Evolutionary conservation across 2,113 vertebrate genomes (phyloP).

Genomic region (Perognathus longimembris): DNA sequence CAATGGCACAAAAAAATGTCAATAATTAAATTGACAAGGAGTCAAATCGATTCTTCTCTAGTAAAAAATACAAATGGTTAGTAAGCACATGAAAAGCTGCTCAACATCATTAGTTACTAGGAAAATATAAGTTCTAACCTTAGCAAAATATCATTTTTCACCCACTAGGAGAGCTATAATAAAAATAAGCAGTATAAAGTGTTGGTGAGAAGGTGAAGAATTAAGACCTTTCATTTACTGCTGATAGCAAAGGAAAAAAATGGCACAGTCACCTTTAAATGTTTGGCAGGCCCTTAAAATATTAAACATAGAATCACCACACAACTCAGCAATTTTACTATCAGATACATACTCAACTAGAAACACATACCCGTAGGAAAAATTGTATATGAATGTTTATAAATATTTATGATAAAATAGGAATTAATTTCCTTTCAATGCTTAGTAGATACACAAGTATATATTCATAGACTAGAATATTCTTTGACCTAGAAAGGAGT

Average conservation of each 20-base stretch:
- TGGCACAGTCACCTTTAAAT: not conserved
- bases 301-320: not conserved
- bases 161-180: not conserved
- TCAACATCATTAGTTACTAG: slow-evolving; percentile 6
- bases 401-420: not conserved
- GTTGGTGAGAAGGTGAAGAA: not conserved
- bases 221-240: not conserved
- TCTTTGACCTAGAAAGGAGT: not conserved
- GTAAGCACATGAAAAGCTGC: not conserved
- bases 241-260: not conserved
- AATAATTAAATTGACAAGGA: slow-evolving; percentile 6
- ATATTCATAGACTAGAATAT: not conserved
- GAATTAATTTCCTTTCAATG: not conserved
- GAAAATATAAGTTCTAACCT: not conserved
- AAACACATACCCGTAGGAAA: slow-evolving; percentile 13
- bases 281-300: not conserved
- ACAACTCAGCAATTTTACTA: not conserved
- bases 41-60: not conserved
- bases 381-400: not conserved
- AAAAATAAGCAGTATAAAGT: not conserved
- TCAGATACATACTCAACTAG: not conserved
- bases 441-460: not conserved
- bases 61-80: not conserved
- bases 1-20: not conserved
- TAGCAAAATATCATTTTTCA: not conserved